phyloP scores from a whole-genome alignment of 2,113 vertebrate species.

The Sus scrofa region DNA sequence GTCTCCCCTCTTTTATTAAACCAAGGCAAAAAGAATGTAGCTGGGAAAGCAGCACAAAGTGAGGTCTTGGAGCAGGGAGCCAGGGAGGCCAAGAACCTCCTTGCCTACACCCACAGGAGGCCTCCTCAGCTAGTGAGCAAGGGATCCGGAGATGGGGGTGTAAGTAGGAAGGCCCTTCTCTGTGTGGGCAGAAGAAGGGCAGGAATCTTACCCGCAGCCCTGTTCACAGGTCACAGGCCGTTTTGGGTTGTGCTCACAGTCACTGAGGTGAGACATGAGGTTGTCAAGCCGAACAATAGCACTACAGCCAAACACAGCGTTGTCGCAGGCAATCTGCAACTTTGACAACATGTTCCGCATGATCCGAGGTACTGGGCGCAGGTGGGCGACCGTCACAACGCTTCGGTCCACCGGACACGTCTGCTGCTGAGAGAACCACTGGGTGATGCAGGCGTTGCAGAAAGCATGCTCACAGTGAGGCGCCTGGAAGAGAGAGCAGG shows the following conservation, averaged over 20 bases:
- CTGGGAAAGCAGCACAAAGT: constrained; percentile 26
- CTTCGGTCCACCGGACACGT: constrained; percentile 99
- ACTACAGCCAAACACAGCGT: constrained; percentile 96
- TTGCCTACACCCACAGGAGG: neutral
- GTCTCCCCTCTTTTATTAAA: neutral
- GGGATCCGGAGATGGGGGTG: neutral
- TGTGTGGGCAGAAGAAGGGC: neutral
- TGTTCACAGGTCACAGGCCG: constrained; percentile 97
- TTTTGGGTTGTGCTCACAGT: constrained; percentile 99
- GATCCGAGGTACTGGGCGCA: constrained; percentile 98
- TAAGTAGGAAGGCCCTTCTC: neutral
- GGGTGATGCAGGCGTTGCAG: constrained; percentile 99
- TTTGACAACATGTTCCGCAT: constrained; percentile 99
- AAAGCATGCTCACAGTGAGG: constrained; percentile 99
- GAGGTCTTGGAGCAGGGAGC: neutral
- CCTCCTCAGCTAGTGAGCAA: neutral
- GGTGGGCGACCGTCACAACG: constrained; percentile 98
- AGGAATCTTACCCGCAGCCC: constrained; percentile 95
- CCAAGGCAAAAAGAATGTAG: neutral
- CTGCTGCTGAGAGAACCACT: constrained; percentile 99
- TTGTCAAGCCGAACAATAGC: constrained; percentile 97
- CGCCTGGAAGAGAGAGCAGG: constrained; percentile 88
- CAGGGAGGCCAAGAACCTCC: neutral
- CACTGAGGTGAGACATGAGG: constrained; percentile 97
- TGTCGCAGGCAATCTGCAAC: constrained; percentile 98